phyloP scores from a whole-genome alignment of 2,797 vertebrate genomes.

The Clarias fuscus region DNA sequence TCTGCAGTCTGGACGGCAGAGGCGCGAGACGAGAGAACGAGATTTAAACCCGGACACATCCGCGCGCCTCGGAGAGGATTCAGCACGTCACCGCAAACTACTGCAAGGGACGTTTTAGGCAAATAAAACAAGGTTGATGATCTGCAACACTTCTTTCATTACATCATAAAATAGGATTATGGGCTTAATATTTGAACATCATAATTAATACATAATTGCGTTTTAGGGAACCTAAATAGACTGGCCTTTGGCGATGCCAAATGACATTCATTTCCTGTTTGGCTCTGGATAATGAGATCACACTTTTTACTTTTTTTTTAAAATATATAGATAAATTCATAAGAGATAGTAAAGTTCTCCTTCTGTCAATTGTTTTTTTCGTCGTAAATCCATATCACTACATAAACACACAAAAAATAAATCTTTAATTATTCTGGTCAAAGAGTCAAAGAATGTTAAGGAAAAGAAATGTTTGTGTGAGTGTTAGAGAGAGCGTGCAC shows the following conservation, averaged over 20 bases:
- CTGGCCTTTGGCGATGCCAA: slow-evolving; percentile 38
- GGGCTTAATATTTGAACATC: slow-evolving; percentile 33
- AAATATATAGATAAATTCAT: slow-evolving; percentile 22
- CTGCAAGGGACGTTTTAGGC: not conserved
- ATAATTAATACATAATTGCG: slow-evolving; percentile 46
- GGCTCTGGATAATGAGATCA: slow-evolving; percentile 23
- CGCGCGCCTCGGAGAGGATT: not conserved
- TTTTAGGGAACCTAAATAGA: slow-evolving; percentile 29
- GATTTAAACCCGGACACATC: slow-evolving; percentile 21
- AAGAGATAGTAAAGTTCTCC: slow-evolving; percentile 12
- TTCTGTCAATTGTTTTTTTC: slow-evolving; percentile 6
- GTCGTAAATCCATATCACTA: slow-evolving; percentile 20
- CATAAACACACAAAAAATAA: slow-evolving; percentile 5
- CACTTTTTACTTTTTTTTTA: slow-evolving; percentile 2
- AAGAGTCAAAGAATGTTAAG: not conserved
- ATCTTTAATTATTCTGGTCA: slow-evolving; percentile 11
- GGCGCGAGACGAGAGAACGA: slow-evolving; percentile 2
- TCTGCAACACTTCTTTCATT: not conserved
- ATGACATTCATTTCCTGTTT: slow-evolving; percentile 40
- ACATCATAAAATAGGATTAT: slow-evolving; percentile 34
- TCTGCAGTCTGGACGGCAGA: slow-evolving; percentile 26
- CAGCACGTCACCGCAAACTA: not conserved
- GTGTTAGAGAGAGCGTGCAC: not conserved
- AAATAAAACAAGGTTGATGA: not conserved
- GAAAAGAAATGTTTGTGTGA: not conserved